phyloP scores from a whole-genome alignment of 2,113 vertebrate species.

The Lates calcarifer region DNA sequence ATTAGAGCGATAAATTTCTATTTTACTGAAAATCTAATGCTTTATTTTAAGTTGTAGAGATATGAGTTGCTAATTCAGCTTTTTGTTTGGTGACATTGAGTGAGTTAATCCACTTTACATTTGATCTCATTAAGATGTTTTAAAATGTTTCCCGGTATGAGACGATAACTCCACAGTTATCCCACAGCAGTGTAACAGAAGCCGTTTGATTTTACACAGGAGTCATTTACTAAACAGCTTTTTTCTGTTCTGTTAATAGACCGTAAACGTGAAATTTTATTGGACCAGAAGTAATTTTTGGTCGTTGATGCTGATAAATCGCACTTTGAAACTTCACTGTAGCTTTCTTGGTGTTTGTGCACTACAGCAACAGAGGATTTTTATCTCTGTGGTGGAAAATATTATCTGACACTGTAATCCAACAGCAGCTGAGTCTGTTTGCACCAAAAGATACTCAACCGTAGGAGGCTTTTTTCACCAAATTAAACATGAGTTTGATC shows the following conservation, averaged over 20 bases:
- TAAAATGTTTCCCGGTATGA: background rate
- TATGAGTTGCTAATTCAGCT: background rate
- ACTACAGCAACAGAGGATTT: conserved; percentile 3
- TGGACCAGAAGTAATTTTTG: background rate
- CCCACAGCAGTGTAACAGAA: background rate
- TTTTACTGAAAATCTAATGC: conserved; percentile 11
- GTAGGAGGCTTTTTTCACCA: background rate
- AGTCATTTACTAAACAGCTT: background rate
- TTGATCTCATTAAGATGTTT: background rate
- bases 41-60: conserved; percentile 6
- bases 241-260: conserved; percentile 2
- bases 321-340: conserved; percentile 42
- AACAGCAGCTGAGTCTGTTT: background rate
- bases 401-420: background rate
- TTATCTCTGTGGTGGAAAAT: conserved; percentile 2
- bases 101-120: conserved; percentile 2
- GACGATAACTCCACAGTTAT: background rate
- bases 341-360: conserved; percentile 8
- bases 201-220: background rate
- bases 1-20: conserved; percentile 2
- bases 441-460: background rate
- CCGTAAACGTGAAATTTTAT: background rate
- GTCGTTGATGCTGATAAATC: background rate
- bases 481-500: background rate
- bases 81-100: background rate